phyloP scores from a whole-genome alignment of 2,888 invertebrate genomes.

The Drosophila subquinaria region DNA sequence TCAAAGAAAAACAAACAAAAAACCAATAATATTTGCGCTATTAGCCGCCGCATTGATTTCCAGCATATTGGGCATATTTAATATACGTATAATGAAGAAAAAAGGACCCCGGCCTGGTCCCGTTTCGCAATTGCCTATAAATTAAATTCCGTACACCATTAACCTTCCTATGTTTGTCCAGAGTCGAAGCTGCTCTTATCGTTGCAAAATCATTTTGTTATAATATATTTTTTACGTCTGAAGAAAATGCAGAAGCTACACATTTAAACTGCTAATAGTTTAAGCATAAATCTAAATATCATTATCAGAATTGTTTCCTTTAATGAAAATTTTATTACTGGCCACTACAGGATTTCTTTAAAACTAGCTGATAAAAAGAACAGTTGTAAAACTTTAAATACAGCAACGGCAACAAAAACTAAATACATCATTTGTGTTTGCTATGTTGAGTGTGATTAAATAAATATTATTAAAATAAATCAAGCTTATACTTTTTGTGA shows the following conservation, averaged over 20 bases:
- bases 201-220: slow-evolving; percentile 42
- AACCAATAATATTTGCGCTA: slow-evolving; percentile 43
- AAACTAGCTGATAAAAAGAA: slow-evolving; percentile 57
- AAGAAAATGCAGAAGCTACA: slow-evolving; percentile 41
- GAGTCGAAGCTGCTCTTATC: slow-evolving; percentile 33
- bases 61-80: slow-evolving; percentile 38
- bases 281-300: slow-evolving; percentile 28
- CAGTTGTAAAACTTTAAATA: slow-evolving; percentile 70
- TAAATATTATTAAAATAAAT: slow-evolving; percentile 73
- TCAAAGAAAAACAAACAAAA: slow-evolving; percentile 46
- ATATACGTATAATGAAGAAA: slow-evolving; percentile 6
- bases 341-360: slow-evolving; percentile 33
- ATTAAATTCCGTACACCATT: slow-evolving; percentile 27
- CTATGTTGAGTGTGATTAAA: slow-evolving; percentile 78
- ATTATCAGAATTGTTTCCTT: slow-evolving; percentile 25
- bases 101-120: slow-evolving; percentile 22
- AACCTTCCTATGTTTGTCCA: slow-evolving; percentile 21
- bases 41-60: slow-evolving; percentile 52
- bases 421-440: slow-evolving; percentile 64
- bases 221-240: slow-evolving; percentile 51
- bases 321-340: slow-evolving; percentile 23
- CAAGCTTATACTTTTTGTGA: slow-evolving; percentile 9
- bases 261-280: slow-evolving; percentile 36
- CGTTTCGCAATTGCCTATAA: slow-evolving; percentile 33
- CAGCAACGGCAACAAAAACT: slow-evolving; percentile 25